Conservation (phyloP, 2,888 invertebrate genomes). For the Drosophila borborema region DNA sequence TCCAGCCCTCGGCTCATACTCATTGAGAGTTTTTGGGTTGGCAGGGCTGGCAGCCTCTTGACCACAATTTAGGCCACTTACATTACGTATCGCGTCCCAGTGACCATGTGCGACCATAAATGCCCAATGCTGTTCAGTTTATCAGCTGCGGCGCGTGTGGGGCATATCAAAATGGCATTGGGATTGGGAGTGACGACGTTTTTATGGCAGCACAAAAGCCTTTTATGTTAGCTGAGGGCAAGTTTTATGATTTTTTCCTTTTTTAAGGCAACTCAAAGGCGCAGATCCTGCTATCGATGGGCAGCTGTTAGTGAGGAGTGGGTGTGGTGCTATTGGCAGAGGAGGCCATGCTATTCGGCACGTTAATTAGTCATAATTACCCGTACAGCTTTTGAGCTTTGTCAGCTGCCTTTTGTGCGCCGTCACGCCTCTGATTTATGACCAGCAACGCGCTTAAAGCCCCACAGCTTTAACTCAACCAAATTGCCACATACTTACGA, state of each 20-base stretch:
- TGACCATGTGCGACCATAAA: conserved; percentile 69
- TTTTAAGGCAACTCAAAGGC: conserved; percentile 60
- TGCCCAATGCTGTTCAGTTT: conserved; percentile 47
- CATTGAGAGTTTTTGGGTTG: conserved; percentile 25
- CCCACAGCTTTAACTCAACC: conserved; percentile 62
- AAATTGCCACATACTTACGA: conserved; percentile 40
- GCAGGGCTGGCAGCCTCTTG: conserved; percentile 53
- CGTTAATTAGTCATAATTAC: conserved; percentile 78
- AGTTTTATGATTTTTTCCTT: conserved; percentile 68
- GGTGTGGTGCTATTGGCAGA: background rate
- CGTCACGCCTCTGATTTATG: conserved; percentile 77
- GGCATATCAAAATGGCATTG: conserved; percentile 57
- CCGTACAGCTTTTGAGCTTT: conserved; percentile 75
- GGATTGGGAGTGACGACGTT: conserved; percentile 58
- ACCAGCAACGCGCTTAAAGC: conserved; percentile 63
- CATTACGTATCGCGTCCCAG: conserved; percentile 56
- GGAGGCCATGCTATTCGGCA: conserved; percentile 33
- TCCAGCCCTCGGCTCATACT: conserved; percentile 1
- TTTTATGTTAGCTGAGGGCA: conserved; percentile 68
- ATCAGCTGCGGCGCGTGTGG: conserved; percentile 45
- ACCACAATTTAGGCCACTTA: conserved; percentile 77
- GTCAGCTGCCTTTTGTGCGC: conserved; percentile 74
- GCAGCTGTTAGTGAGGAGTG: background rate
- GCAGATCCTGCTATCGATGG: conserved; percentile 44
- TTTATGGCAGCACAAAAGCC: conserved; percentile 71